These are phyloP conservation scores for Microctenopoma steveboyesi DNA, from an alignment of 2,797 vertebrate species.

Conservation along the genomic window DNA sequence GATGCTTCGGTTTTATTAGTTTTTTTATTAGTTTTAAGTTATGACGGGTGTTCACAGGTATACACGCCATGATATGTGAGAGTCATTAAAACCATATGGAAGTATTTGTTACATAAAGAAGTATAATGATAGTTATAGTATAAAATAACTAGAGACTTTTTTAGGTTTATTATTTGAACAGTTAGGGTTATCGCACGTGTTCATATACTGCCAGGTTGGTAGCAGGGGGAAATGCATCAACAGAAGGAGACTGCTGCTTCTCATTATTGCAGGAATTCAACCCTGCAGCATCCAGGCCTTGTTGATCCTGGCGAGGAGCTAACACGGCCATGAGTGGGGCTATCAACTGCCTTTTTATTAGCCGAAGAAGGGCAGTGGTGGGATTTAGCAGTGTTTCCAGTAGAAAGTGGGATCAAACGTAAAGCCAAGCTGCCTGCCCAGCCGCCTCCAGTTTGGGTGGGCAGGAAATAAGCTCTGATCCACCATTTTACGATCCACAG, in stretches of 20 bases:
- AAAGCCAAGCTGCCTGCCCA: constrained; percentile 43
- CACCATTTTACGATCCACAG: constrained; percentile 73
- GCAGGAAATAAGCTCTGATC: constrained; percentile 77
- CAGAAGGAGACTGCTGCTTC: constrained; percentile 63
- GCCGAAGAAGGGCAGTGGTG: constrained; percentile 50
- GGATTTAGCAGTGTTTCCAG: constrained; percentile 65
- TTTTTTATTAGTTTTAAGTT: not conserved
- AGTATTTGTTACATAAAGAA: not conserved
- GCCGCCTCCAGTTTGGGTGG: constrained; percentile 69
- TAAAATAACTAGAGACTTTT: constrained; percentile 27
- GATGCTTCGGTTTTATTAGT: constrained; percentile 19
- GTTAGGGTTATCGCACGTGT: constrained; percentile 37
- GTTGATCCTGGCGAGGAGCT: constrained; percentile 64
- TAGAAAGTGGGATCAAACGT: constrained; percentile 63
- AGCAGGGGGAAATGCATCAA: constrained; percentile 55
- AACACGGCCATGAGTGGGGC: constrained; percentile 54
- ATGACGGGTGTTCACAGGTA: not conserved
- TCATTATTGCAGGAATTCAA: constrained; percentile 71
- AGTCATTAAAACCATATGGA: no score
- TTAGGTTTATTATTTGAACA: constrained; percentile 31
- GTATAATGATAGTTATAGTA: constrained; percentile 3
- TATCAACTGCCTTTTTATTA: constrained; percentile 59
- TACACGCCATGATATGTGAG: not conserved
- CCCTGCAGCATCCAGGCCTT: constrained; percentile 59
- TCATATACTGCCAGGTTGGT: constrained; percentile 46